A percentile compares a stretch with the other conserved stretches of the same genome.
Conservation (phyloP, 2,113 vertebrate species). For the Gopherus flavomarginatus region DNA sequence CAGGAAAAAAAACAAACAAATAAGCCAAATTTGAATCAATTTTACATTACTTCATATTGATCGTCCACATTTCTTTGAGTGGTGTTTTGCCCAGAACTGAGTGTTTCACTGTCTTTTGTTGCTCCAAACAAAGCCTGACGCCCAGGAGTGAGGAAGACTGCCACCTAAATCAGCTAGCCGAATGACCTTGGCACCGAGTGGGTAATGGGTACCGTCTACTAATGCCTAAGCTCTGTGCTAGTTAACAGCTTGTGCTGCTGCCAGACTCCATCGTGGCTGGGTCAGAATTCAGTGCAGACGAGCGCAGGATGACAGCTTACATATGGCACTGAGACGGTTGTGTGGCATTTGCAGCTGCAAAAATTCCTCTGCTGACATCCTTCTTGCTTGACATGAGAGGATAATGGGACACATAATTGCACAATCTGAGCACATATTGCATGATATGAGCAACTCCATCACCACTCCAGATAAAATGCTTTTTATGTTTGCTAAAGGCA, state of each 20-base stretch:
- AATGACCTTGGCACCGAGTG: background rate
- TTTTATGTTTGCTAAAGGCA: background rate
- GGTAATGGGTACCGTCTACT: background rate
- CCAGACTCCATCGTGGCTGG: background rate
- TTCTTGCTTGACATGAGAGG: accelerated
- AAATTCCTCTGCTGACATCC: background rate
- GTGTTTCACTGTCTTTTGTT: background rate
- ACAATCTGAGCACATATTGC: no score
- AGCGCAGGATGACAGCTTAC: background rate
- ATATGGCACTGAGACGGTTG: background rate
- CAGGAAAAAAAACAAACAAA: background rate
- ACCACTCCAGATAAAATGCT: background rate
- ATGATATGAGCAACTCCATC: background rate
- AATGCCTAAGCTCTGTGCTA: background rate
- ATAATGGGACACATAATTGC: accelerated
- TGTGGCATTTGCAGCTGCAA: background rate
- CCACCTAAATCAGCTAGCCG: background rate
- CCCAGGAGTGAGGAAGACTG: background rate
- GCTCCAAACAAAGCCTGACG: background rate
- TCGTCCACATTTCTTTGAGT: background rate
- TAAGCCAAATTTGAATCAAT: background rate
- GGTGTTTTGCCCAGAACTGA: background rate
- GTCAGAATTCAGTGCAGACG: background rate
- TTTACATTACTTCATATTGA: background rate
- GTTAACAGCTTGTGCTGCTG: background rate